Base-by-base conservation (phyloP, 2,113 vertebrate genomes). In the Mormyrus iriodes region DNA sequence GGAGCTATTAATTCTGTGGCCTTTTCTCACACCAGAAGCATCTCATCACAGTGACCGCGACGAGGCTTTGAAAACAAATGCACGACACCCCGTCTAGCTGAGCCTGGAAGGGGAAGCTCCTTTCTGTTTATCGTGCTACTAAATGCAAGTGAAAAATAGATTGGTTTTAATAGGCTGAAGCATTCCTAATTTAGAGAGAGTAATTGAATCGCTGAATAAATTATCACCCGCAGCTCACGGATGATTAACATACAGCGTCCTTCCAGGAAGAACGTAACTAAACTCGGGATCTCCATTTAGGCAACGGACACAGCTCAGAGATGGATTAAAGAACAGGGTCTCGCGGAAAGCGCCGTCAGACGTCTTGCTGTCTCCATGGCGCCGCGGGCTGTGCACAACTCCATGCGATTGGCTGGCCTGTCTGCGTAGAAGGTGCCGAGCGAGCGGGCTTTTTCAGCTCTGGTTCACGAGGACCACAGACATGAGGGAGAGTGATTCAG, bases 101-200 rank as follows among this genome's bases (percentile, higher is more conserved):
- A 1, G 15, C 2, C 31, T 76, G 69, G 69, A 76, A 65, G 61
- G n/a, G 27, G 61, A 12, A 12, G 76, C 76, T 44, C 10, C 6
- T 82, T 82, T 19, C 55, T 82, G 35, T 82, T 82, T 44, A 39
- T 17, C 7, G 19, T 44, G 39, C 39, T 84, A 24, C 39, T 39
- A 79, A 79, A 79, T 42, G 19, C 82, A 48, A 46, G 82, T 46
- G 82, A 84, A 84, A 84, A 24, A 84, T 46, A 46, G 39, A 44
- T 84, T 46, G 44, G 82, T 48, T 84, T 84, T 84, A 84, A 84
- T 84, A 48, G 82, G 44, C 82, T 84, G 39, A 48, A 46, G 39
- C 39, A 84, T 84, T 84, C 82, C 82, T 84, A 84, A 84, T 84
- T 46, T 84, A 84, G 42, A 48, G 73, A 79, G 73, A 79, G 73